Conservation (phyloP, 2,113 vertebrate genomes). For the Rhabdornis inornatus region DNA sequence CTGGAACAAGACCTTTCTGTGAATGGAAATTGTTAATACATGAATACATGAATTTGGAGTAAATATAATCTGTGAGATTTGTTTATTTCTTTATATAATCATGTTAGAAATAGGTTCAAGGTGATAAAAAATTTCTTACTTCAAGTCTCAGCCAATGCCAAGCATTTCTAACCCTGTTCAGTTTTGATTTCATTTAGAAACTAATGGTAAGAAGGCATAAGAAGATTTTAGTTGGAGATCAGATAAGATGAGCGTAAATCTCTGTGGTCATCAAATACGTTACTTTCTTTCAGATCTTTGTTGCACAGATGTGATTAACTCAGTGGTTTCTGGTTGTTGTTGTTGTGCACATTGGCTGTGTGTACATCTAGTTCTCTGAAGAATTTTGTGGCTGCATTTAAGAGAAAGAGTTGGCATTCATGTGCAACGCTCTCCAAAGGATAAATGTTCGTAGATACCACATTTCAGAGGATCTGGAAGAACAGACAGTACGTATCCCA, state of each 20-base stretch:
- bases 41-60: background rate
- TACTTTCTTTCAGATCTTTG: background rate
- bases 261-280: background rate
- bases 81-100: background rate
- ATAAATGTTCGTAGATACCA: background rate
- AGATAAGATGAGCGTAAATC: background rate
- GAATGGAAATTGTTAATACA: background rate
- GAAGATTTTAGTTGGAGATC: background rate
- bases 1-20: background rate
- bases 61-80: background rate
- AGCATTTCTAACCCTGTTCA: background rate
- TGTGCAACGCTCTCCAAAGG: background rate
- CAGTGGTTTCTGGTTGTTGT: background rate
- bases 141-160: background rate
- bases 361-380: background rate
- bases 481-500: accelerated
- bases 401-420: background rate
- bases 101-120: background rate
- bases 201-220: background rate
- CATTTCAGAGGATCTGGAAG: background rate
- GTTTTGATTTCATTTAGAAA: background rate
- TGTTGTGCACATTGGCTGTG: background rate
- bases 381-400: background rate
- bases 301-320: background rate
- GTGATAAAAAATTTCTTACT: background rate